Conservation (phyloP, 2,797 vertebrate species). For the Muscicapa striata region DNA sequence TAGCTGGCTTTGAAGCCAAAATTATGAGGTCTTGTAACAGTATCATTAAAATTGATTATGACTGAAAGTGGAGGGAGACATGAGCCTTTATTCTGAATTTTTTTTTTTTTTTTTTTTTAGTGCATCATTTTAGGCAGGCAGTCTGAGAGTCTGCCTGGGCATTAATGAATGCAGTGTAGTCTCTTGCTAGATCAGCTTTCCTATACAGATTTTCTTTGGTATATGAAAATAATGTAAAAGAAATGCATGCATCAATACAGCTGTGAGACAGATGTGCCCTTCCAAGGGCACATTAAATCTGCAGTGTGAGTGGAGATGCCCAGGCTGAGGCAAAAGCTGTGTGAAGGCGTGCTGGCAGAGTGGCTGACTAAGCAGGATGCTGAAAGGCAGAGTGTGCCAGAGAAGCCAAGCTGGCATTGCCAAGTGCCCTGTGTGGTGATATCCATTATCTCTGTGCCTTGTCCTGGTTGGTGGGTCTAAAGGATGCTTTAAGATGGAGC, state of each 20-base stretch:
- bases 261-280: background rate
- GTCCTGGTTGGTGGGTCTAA: background rate
- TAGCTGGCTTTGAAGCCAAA: background rate
- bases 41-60: background rate
- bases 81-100: background rate
- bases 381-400: background rate
- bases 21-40: background rate
- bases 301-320: background rate
- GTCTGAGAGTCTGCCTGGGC: background rate
- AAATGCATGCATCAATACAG: background rate
- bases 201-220: background rate
- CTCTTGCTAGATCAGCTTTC: background rate
- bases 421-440: rapidly evolving
- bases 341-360: background rate
- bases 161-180: background rate
- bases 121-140: background rate
- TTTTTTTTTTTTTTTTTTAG: background rate
- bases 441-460: rapidly evolving
- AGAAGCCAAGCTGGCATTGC: background rate
- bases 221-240: background rate
- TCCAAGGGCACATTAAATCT: background rate
- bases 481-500: background rate
- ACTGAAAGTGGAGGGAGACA: background rate
- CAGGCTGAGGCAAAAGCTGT: background rate
- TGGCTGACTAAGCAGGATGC: background rate